These are phyloP conservation scores for Ichneumon xanthorius DNA, from an alignment of 2,888 invertebrate species.

Conservation along the genomic window DNA sequence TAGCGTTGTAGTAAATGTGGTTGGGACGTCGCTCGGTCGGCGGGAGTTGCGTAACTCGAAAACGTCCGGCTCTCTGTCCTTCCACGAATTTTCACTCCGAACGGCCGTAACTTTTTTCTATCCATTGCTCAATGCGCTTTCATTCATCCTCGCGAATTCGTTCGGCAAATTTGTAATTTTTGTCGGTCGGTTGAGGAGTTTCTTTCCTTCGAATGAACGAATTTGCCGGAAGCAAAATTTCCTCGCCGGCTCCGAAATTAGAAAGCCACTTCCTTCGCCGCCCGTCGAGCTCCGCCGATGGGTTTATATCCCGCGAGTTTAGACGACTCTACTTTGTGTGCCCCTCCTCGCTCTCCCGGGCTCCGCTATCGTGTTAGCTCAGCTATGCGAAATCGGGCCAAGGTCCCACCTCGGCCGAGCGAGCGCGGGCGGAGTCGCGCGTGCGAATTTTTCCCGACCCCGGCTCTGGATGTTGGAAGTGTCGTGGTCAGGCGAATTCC, in stretches of 20 bases:
- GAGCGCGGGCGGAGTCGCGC: constrained; percentile 63
- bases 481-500: not conserved
- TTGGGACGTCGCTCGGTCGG: not conserved
- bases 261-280: constrained; percentile 47
- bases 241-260: constrained; percentile 44
- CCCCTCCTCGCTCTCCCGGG: constrained; percentile 25
- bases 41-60: not conserved
- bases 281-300: not conserved
- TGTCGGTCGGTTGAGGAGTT: not conserved
- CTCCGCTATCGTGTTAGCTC: constrained; percentile 31
- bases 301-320: constrained; percentile 16
- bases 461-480: not conserved
- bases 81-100: not conserved
- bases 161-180: not conserved
- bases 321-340: constrained; percentile 68
- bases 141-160: not conserved
- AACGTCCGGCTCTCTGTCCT: not conserved
- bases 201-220: not conserved
- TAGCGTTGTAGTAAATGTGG: constrained; percentile 7
- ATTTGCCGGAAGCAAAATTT: constrained; percentile 21
- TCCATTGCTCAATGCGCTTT: not conserved
- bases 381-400: constrained; percentile 71
- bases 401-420: constrained; percentile 65
- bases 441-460: constrained; percentile 74
- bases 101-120: not conserved